Conservation (phyloP, 2,113 vertebrate species). For the Stegostoma tigrinum region DNA sequence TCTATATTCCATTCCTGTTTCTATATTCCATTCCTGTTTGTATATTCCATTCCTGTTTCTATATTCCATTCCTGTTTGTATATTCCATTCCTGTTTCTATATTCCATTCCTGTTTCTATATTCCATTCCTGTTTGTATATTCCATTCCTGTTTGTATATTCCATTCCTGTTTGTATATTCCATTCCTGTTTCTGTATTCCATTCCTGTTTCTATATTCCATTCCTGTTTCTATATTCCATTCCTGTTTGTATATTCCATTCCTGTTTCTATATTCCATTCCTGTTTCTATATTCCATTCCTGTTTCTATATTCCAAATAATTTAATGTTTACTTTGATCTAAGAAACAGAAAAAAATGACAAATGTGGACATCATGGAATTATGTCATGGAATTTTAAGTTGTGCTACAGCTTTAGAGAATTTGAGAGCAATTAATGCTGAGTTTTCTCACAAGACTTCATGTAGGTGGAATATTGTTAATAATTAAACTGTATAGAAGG, state of each 20-base stretch:
- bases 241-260: no score
- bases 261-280: neutral
- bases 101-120: neutral
- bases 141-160: neutral
- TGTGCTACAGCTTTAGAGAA: conserved; percentile 5
- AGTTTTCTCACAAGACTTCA: neutral
- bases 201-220: no score
- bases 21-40: neutral
- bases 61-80: no score
- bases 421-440: neutral
- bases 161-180: no score
- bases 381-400: neutral
- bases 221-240: neutral
- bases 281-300: neutral
- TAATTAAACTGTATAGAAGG: neutral
- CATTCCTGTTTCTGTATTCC: neutral
- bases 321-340: neutral
- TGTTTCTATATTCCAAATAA: neutral
- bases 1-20: neutral
- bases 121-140: no score
- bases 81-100: neutral
- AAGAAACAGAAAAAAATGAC: neutral
- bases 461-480: neutral
- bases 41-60: neutral
- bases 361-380: neutral